Evolutionary conservation across 2,888 invertebrate genomes (phyloP).

Genomic region (Dastarcus helophoroides): DNA sequence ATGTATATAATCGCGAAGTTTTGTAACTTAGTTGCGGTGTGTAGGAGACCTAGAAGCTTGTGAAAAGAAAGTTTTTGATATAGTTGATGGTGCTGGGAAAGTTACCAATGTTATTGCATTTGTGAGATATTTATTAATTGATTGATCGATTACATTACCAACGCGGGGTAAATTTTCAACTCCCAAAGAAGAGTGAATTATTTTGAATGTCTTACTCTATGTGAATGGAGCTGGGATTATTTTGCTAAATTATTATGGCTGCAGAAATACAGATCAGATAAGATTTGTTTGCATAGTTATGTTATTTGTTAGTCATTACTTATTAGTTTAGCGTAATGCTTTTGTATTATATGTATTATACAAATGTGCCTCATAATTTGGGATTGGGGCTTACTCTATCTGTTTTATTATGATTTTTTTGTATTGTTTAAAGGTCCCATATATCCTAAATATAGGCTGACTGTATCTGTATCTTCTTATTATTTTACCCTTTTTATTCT

Average conservation of each 20-base stretch:
- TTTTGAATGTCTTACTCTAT: neutral
- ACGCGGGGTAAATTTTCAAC: too few relatives aligned
- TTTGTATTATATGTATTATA: slow-evolving; percentile 12
- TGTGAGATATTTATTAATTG: too few relatives aligned
- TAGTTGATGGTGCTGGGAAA: too few relatives aligned
- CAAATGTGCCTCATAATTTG: slow-evolving; percentile 13
- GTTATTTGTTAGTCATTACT: slow-evolving; percentile 9
- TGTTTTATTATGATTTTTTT: slow-evolving; percentile 6
- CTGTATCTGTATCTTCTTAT: slow-evolving; percentile 6
- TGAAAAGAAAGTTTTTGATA: too few relatives aligned
- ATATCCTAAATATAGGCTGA: slow-evolving; percentile 8
- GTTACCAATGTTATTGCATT: too few relatives aligned
- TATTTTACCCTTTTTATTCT: slow-evolving; percentile 4
- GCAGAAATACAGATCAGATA: slow-evolving; percentile 7
- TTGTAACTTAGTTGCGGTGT: too few relatives aligned
- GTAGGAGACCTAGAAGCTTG: too few relatives aligned
- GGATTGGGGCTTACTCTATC: slow-evolving; percentile 7
- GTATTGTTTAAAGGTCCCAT: slow-evolving; percentile 8
- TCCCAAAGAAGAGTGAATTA: neutral
- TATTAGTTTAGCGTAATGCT: slow-evolving; percentile 10
- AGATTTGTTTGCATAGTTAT: slow-evolving; percentile 7
- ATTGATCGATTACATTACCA: too few relatives aligned
- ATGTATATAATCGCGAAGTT: too few relatives aligned
- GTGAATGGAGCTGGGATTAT: neutral
- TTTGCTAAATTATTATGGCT: slow-evolving; percentile 3